Base-by-base conservation (phyloP, 2,797 vertebrate species). In the Acanthurus leucopareius region DNA sequence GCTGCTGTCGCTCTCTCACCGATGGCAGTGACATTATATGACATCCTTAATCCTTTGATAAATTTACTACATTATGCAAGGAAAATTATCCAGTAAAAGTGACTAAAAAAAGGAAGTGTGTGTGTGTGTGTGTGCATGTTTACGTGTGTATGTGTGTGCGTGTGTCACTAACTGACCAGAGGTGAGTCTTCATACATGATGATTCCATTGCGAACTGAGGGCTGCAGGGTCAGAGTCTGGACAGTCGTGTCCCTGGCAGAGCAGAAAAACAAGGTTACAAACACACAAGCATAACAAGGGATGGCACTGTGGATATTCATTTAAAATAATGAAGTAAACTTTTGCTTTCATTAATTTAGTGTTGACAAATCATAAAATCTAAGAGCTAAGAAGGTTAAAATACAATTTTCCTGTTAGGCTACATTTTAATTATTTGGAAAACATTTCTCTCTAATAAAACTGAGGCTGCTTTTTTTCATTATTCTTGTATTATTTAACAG, bases 121-220 rank as follows among this genome's bases (percentile, higher is more conserved):
- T 28, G 28, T 28, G 28, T 4, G 4, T 28, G 28, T 28, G 28
- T 28, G 28, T 28, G 28, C 28, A 28, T 28, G 28, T 28, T 2
- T 4, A 28, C 4, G 28, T 28, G 28, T 4, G 4, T 28, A 4
- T 28, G 28, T 2, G 4, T 4, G 28, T 28, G 28, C 4, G 4
- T 28, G 28, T 19, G n/a, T 40, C 32, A 10, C 14, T 22, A 60
- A 97, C 97, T 95, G 84, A 99, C 98, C 96, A 99, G 92, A 13
- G 98, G 98, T 0, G 98, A 99, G 89, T 99, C 98, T 88, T 99
- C 98, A 66, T 99, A 99, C 1, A 94, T 87, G 82, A 99, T 99
- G 88, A 97, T 92, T 47, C 98, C 98, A 10, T 97, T 97, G 87
- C 95, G 96, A 79, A 99, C 97, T 5, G 98, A 98, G 45, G 98